Conservation (phyloP, 2,888 invertebrate genomes). For the Drosophila macrospina region DNA sequence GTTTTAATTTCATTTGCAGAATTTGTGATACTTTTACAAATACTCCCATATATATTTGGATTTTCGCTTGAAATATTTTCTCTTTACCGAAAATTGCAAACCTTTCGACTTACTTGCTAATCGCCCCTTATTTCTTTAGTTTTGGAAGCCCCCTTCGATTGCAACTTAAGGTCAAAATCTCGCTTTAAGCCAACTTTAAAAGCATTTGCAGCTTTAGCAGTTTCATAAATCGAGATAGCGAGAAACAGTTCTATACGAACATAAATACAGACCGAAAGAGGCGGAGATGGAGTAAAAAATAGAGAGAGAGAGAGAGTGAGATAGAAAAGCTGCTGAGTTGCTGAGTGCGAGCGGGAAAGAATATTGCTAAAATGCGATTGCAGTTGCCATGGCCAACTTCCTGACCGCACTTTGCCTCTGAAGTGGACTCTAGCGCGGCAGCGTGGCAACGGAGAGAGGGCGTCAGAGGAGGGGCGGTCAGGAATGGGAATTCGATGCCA, state of each 20-base stretch:
- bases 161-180: constrained; percentile 14
- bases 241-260: constrained; percentile 13
- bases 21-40: too few relatives aligned
- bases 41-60: not conserved
- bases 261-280: not conserved
- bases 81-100: not conserved
- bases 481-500: constrained; percentile 44
- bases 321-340: not conserved
- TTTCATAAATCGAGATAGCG: constrained; percentile 26
- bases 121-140: not conserved
- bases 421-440: not conserved
- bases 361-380: constrained; percentile 20
- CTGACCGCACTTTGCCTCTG: constrained; percentile 22
- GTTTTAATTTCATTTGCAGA: not conserved
- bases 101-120: not conserved
- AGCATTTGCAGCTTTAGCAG: constrained; percentile 31
- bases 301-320: not conserved
- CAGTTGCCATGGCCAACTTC: constrained; percentile 27
- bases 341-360: constrained; percentile 1
- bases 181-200: constrained; percentile 37
- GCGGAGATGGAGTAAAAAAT: not conserved
- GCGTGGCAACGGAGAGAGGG: not conserved
- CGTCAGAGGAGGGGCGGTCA: not conserved
- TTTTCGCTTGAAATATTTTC: not conserved
- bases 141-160: not conserved